Evolutionary conservation across 1,140 invertebrate species (phyloP).

Genomic region (Branchinecta lynchi): DNA sequence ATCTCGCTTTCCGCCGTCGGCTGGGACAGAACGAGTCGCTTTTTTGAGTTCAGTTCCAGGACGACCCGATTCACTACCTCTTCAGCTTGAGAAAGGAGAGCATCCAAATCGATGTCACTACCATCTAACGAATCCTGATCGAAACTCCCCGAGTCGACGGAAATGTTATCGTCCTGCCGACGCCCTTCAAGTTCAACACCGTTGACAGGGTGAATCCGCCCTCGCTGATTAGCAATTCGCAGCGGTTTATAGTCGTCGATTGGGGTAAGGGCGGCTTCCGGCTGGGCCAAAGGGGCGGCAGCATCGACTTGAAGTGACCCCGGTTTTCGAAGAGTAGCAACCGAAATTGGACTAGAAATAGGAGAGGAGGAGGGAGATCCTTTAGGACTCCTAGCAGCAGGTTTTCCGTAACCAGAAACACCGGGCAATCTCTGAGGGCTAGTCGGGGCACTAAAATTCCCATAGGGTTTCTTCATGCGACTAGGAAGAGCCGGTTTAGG

Average conservation of each 20-base stretch:
- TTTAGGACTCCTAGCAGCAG: not conserved
- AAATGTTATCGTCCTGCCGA: constrained; percentile 15
- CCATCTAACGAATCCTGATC: constrained; percentile 27
- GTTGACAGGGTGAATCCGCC: not conserved
- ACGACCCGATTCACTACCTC: constrained; percentile 16
- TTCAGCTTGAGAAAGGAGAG: constrained; percentile 17
- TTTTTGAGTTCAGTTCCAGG: not conserved
- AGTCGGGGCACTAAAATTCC: not conserved
- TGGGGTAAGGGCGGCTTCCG: not conserved
- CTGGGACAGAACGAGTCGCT: not conserved
- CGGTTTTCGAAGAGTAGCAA: not conserved
- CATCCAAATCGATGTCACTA: constrained; percentile 24
- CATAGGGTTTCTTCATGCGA: not conserved
- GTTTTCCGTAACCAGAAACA: not conserved
- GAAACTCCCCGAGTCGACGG: constrained; percentile 26
- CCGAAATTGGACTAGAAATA: not conserved
- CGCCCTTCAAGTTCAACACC: not conserved
- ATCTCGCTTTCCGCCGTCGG: not conserved
- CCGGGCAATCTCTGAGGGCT: not conserved
- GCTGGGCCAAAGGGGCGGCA: not conserved
- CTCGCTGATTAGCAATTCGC: not conserved
- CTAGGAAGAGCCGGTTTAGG: not conserved
- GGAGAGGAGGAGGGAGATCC: not conserved
- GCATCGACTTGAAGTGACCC: not conserved
- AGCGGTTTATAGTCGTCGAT: not conserved